These are phyloP conservation scores for Galeopterus variegatus DNA, from an alignment of 2,113 vertebrate species.

Conservation along the genomic window DNA sequence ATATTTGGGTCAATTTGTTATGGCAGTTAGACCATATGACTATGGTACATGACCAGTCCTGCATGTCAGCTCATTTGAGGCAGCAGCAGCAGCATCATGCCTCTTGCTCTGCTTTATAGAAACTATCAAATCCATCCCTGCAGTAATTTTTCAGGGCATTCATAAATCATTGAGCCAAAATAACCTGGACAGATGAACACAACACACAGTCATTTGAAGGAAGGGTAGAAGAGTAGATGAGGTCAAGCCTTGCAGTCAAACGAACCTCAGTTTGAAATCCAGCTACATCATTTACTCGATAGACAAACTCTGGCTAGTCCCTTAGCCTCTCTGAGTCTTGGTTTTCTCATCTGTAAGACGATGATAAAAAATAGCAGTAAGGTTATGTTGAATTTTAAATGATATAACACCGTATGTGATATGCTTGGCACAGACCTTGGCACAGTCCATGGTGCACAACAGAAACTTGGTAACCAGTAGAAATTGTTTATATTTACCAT, in stretches of 20 bases:
- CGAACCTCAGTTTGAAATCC: neutral
- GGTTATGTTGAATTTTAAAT: neutral
- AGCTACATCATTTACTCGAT: neutral
- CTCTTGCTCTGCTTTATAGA: neutral
- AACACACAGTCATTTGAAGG: neutral
- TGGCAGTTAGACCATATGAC: neutral
- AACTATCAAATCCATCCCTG: neutral
- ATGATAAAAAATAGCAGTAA: neutral
- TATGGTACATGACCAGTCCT: neutral
- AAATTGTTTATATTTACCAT: neutral
- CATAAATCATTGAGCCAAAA: constrained; percentile 2
- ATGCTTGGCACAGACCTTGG: neutral
- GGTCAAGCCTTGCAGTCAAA: neutral
- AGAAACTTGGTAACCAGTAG: neutral
- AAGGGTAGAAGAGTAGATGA: neutral
- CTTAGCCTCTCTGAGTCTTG: neutral
- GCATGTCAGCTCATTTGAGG: neutral
- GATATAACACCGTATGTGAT: neutral
- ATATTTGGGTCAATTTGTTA: neutral
- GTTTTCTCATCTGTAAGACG: neutral
- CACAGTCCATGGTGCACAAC: neutral
- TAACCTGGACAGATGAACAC: neutral
- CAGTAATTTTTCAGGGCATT: neutral
- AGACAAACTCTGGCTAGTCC: neutral
- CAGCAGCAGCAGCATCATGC: neutral